Percentiles rank a stretch among this genome's conserved stretches.
Conservation (phyloP, 2,888 invertebrate genomes). For the Cataglyphis albicans region DNA sequence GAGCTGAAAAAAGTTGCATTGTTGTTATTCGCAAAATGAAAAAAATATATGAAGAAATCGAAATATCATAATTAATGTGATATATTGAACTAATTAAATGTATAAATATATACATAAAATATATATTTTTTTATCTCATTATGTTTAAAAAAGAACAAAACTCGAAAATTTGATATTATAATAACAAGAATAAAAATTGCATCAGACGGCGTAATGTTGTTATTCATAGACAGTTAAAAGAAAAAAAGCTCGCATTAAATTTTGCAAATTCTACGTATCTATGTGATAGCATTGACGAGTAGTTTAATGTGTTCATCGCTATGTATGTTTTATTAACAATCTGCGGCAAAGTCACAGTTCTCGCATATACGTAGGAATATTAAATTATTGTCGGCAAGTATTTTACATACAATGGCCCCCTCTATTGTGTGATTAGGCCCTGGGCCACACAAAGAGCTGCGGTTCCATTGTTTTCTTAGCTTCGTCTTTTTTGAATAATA, state of each 20-base stretch:
- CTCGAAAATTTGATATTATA: background rate
- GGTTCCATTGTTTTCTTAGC: conserved; percentile 58
- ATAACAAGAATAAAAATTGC: background rate
- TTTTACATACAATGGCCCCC: conserved; percentile 72
- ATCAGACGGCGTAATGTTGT: background rate
- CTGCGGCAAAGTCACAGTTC: conserved; percentile 7
- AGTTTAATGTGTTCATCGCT: conserved; percentile 32
- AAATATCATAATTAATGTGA: background rate
- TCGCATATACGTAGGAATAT: conserved; percentile 60
- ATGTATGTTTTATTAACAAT: conserved; percentile 35
- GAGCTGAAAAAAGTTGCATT: background rate
- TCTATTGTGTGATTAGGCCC: conserved; percentile 56
- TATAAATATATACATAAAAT: background rate
- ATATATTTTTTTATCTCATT: background rate
- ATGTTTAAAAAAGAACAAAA: background rate
- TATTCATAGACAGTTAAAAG: background rate
- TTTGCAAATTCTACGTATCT: conserved; percentile 29
- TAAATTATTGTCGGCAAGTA: conserved; percentile 57
- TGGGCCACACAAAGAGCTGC: conserved; percentile 43
- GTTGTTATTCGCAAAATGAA: background rate
- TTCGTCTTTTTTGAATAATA: conserved; percentile 51
- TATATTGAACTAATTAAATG: background rate
- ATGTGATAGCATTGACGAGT: conserved; percentile 1
- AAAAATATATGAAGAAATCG: background rate
- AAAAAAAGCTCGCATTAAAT: conserved; percentile 30